Base-by-base conservation (phyloP, 92 coral and sea anemone species). In the Palythoa caribaeorum region DNA sequence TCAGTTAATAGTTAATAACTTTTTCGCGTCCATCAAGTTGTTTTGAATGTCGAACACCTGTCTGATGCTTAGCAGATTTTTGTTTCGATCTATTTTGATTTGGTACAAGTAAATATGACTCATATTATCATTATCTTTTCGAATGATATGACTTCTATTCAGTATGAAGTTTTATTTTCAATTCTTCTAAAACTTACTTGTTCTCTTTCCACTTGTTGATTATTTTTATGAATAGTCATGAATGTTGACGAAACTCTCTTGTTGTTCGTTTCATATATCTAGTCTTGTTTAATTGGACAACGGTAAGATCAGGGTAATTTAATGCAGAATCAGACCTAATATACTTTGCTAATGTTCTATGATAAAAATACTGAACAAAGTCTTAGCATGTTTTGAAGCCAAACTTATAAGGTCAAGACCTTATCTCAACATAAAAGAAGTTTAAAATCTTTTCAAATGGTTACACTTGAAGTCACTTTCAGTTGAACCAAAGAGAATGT, bases 1-100 rank as follows among this genome's bases (percentile, higher is more conserved):
- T 77, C 50, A 77, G 83, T 77, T 60, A 81, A 63, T 81, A 66
- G 65, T 66, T 68, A 63, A 40, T 81, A 12, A 44, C 75, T 47
- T 81, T 81, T 40, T 81, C 86, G 86, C 86, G 75, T 81, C 86
- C 44, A 65, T 81, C 50, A 39, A 81, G 21, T 81, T 81, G 76
- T 81, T 81, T 81, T 81, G 60, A 66, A 38, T 50, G n/a, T 39
- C 1, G 39, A 80, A 81, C 86, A 66, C 86, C 86, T 81, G 86
- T 48, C 66, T 20, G 74, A 69, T 71, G 86, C 59, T 35, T 35
- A 50, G 47, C 5, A 81, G 1, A 1, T 9, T 47, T 63, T 21
- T n/a, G 20, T 10, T 21, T 66, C 35, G 14, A 9, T 63, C 20
- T 17, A 2, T 11, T 79, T 60, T 21, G 1, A 39, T 70, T 70